Percentiles rank a stretch among this genome's conserved stretches.
Evolutionary conservation across 2,113 vertebrate species (phyloP).

Genomic region (Uria aalge): DNA sequence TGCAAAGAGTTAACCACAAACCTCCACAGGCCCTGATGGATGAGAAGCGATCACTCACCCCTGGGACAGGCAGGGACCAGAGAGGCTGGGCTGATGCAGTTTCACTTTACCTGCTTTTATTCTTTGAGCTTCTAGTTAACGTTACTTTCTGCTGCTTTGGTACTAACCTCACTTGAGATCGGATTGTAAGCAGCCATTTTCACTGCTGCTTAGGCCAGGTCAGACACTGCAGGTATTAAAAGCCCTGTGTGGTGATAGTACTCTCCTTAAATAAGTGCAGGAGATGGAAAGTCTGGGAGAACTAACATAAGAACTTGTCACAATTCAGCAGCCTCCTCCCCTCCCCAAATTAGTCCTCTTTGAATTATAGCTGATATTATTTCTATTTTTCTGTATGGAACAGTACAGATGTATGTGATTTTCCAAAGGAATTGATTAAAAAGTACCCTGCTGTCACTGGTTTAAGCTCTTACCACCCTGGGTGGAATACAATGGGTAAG

Average conservation of each 20-base stretch:
- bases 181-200: neutral
- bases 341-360: neutral
- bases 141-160: neutral
- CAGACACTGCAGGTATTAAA: neutral
- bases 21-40: neutral
- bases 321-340: neutral
- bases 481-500: neutral
- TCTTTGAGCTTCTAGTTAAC: neutral
- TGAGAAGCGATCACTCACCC: conserved; percentile 17
- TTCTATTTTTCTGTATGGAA: neutral
- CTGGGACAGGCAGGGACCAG: neutral
- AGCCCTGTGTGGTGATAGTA: neutral
- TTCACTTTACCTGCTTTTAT: neutral
- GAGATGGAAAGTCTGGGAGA: neutral
- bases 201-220: neutral
- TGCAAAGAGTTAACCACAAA: conserved; percentile 33
- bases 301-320: neutral
- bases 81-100: neutral
- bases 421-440: conserved; percentile 16
- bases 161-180: neutral
- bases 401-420: neutral
- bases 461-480: neutral
- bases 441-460: neutral
- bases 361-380: neutral
- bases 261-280: neutral